phyloP scores from a whole-genome alignment of 2,113 vertebrate genomes.

The Amblyopsis rosae region DNA sequence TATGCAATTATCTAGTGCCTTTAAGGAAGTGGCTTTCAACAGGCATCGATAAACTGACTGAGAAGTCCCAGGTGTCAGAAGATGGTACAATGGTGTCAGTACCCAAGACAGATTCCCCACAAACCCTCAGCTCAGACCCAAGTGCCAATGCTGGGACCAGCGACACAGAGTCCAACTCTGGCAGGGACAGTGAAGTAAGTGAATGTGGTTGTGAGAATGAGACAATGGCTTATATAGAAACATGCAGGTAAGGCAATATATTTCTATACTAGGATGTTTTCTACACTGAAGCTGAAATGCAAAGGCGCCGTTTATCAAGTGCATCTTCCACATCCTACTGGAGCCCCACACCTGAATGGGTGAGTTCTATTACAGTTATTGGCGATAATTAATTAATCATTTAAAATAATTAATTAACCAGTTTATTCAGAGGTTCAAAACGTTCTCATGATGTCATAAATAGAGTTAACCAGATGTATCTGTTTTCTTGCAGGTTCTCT shows the following conservation, averaged over 20 bases:
- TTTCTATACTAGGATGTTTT: conserved; percentile 80
- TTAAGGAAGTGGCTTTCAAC: not conserved
- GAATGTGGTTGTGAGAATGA: not conserved
- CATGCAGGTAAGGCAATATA: not conserved
- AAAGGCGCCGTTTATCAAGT: conserved; percentile 83
- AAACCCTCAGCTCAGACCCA: conserved; percentile 63
- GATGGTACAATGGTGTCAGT: conserved; percentile 92
- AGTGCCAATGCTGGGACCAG: conserved; percentile 65
- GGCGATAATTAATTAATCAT: not conserved
- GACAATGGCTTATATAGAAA: not conserved
- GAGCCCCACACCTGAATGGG: conserved; percentile 92
- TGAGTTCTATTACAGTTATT: conserved; percentile 59
- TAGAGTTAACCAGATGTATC: not conserved
- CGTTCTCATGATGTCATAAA: too few relatives aligned
- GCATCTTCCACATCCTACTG: conserved; percentile 82
- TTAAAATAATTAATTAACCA: too few relatives aligned
- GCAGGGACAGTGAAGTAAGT: conserved; percentile 78
- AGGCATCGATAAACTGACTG: conserved; percentile 97
- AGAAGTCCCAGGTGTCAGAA: conserved; percentile 96
- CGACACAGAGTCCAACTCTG: conserved; percentile 75
- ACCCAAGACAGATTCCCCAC: conserved; percentile 72
- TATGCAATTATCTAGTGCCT: not conserved
- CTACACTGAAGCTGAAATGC: conserved; percentile 80
- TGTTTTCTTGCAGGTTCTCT: conserved; percentile 78
- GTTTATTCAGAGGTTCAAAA: not conserved